Conservation (phyloP, 2,888 invertebrate genomes). For the Abrostola tripartita region DNA sequence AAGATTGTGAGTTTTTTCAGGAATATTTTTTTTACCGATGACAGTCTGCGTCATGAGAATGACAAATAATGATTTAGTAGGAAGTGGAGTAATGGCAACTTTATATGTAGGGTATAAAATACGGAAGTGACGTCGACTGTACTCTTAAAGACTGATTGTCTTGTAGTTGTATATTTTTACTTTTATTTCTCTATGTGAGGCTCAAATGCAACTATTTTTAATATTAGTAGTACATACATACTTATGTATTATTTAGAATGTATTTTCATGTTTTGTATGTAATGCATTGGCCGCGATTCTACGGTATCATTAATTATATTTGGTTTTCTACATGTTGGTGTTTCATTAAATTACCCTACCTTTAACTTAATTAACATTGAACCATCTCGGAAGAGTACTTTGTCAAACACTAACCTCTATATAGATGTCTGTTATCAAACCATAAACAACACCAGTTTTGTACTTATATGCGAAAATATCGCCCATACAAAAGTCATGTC, state of each 20-base stretch:
- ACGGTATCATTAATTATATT: slow-evolving; percentile 45
- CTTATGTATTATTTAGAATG: slow-evolving; percentile 45
- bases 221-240: slow-evolving; percentile 22
- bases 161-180: slow-evolving; percentile 41
- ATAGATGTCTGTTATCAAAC: too few relatives aligned
- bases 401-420: too few relatives aligned
- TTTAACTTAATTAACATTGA: too few relatives aligned
- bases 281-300: slow-evolving; percentile 46
- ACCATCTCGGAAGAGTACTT: too few relatives aligned
- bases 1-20: slow-evolving; percentile 39
- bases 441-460: too few relatives aligned
- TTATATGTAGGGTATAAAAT: slow-evolving; percentile 30
- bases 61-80: slow-evolving; percentile 32
- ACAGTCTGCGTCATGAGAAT: slow-evolving; percentile 40
- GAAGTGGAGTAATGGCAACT: background rate
- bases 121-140: slow-evolving; percentile 51
- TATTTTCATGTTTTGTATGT: slow-evolving; percentile 40
- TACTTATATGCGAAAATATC: too few relatives aligned
- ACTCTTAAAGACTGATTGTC: slow-evolving; percentile 57
- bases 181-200: slow-evolving; percentile 38
- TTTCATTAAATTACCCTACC: slow-evolving; percentile 24
- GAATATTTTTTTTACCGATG: slow-evolving; percentile 31
- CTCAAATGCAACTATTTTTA: slow-evolving; percentile 47
- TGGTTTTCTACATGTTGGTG: slow-evolving; percentile 43
- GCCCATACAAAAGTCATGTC: too few relatives aligned